These are phyloP conservation scores for Myotis myotis DNA, from an alignment of 2,797 vertebrate genomes.

Conservation along the genomic window DNA sequence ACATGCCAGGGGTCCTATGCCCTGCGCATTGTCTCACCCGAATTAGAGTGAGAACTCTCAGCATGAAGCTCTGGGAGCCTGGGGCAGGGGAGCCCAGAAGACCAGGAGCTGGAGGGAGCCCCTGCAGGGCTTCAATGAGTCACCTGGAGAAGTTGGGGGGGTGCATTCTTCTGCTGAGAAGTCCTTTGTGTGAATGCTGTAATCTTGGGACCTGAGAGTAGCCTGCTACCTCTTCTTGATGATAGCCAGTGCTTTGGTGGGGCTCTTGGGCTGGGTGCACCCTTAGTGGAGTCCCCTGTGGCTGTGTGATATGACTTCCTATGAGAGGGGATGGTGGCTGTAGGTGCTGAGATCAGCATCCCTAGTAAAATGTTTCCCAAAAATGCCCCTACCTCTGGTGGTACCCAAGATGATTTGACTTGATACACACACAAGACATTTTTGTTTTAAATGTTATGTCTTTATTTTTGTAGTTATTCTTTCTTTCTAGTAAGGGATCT, in stretches of 20 bases:
- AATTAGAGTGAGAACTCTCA: neutral
- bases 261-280: neutral
- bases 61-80: neutral
- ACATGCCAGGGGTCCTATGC: neutral
- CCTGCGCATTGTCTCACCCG: neutral
- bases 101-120: neutral
- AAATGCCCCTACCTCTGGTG: neutral
- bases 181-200: neutral
- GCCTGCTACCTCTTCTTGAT: neutral
- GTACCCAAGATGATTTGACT: neutral
- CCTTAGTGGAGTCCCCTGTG: neutral
- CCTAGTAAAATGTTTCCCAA: neutral
- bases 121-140: neutral
- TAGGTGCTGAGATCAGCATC: neutral
- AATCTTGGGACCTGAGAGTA: neutral
- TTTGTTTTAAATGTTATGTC: neutral
- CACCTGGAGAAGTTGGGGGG: neutral
- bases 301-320: neutral
- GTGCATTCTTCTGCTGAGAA: neutral
- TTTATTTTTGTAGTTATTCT: conserved; percentile 37
- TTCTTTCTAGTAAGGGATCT: neutral
- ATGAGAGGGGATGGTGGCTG: neutral
- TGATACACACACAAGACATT: neutral
- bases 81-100: neutral
- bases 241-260: neutral